Evolutionary conservation across 2,888 invertebrate species (phyloP), one percentile per base, ranked within the genome.

Genomic region (Hydraecia micacea): DNA sequence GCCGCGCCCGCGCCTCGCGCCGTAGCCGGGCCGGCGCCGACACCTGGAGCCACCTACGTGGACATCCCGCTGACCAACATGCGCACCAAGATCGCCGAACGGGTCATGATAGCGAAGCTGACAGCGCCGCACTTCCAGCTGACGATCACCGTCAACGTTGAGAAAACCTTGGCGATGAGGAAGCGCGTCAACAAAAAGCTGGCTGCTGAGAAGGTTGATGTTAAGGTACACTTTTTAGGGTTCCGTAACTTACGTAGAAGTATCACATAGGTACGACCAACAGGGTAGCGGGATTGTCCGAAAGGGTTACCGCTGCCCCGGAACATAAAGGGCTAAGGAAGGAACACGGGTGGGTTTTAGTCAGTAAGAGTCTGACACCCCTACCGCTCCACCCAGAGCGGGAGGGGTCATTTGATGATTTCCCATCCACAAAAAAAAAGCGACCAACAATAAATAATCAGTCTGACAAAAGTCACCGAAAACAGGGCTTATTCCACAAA

Each of bases 81-180:
- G 95, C 97, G 99, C 83, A 97, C 97, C 86, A 98, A 98, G 46
- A 99, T 99, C 92, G 99, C 99, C 32, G 98, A 98, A 93, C 97
- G 99, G 66, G 97, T 99, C 75, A 93, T 98, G 5, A 98, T 98
- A 91, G 99, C 99, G 63, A 99, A 99, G 95, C 98, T 98, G 94
- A 98, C 98, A 69, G 98, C 99, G 92, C 99, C 99, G 8, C 99
- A 99, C 95, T 99, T 99, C 95, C 99, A 99, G 95, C 97, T 99
- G 7, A 98, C 98, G 0, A 97, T 98, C 62, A 99, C 99, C 76
- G 97, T 99, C 79, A 98, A 98, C 91, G 97, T 99, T 91, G 99
- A 99, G 91, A 97, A 97, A 90, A 97, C 97, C 93, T 96, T 99
- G 75, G 97, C 97, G 92, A 96, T 99, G 92, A 97, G 99, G 80